Evolutionary conservation across 2,113 vertebrate genomes (phyloP), one percentile per base, ranked within the genome.

Genomic region (Odontesthes bonariensis): DNA sequence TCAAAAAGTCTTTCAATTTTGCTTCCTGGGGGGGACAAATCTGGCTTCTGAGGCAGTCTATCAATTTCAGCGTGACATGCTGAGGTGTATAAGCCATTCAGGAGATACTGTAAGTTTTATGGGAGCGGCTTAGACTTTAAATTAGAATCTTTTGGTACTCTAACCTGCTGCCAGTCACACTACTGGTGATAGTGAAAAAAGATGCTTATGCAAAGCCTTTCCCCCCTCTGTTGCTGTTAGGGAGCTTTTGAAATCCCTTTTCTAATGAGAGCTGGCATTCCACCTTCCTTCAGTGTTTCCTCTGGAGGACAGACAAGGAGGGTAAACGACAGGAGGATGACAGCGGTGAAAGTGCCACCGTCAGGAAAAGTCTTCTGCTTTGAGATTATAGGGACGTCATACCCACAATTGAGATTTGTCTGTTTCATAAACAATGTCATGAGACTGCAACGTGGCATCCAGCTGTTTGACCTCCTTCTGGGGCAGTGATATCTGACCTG

Each of bases 171-270:
- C 75, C 81, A 88, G 77, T 89, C 86, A 83, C 63, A 79, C 74
- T 66, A 66, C 27, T 66, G 75, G 61, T 68, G 72, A 75, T 22
- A 75, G 46, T 46, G 57, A 75, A 78, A 44, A 85, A 86, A 84
- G 32, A 84, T 88, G 84, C 87, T 84, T 85, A 86, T 86, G 87
- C 84, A 84, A 81, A 87, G 73, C 80, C 57, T 85, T 84, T n/a
- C 0, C 19, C 22, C 69, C 69, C 57, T 63, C 85, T 81, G 75
- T 86, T 87, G 75, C 81, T 83, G 84, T 89, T 87, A 83, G 79
- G 57, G 38, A 58, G 70, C 78, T 86, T 88, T 85, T 81, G 51
- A 91, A 88, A 83, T 87, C 73, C 74, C 44, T 65, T 78, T 77
- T 81, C 79, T 84, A 86, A 86, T 77, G 82, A 84, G 82, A 86